A percentile compares a stretch with the other conserved stretches of the same genome.
phyloP scores from a whole-genome alignment of 2,797 vertebrate species.

The Sphenodon punctatus region DNA sequence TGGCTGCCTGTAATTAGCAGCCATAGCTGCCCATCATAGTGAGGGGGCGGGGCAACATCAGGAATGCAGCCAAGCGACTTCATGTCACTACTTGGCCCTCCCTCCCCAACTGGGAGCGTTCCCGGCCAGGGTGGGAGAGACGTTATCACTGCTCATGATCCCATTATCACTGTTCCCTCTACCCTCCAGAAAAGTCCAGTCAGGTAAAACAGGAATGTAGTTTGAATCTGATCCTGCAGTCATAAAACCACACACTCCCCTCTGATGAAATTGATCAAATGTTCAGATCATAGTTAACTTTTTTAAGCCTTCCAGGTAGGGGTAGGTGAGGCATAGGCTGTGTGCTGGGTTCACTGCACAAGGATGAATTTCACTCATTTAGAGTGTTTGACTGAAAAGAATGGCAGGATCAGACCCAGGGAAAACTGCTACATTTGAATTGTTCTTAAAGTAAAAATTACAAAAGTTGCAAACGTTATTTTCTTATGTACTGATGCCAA shows the following conservation, averaged over 20 bases:
- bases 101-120: too few relatives aligned
- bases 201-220: neutral
- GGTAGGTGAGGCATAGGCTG: neutral
- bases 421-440: neutral
- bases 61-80: too few relatives aligned
- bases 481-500: neutral
- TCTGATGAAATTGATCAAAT: too few relatives aligned
- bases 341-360: constrained; percentile 9
- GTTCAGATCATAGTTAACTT: too few relatives aligned
- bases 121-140: too few relatives aligned
- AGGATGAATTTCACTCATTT: neutral
- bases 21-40: too few relatives aligned
- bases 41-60: too few relatives aligned
- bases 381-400: neutral
- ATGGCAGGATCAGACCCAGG: neutral
- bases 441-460: neutral
- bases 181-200: neutral
- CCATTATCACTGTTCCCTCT: neutral
- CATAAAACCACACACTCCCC: neutral
- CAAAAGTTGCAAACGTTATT: neutral
- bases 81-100: too few relatives aligned
- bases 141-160: too few relatives aligned
- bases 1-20: too few relatives aligned
- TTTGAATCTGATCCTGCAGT: neutral
- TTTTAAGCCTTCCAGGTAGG: too few relatives aligned